Base-by-base conservation (phyloP, 2,797 vertebrate species). In the Pseudochaenichthys georgianus region DNA sequence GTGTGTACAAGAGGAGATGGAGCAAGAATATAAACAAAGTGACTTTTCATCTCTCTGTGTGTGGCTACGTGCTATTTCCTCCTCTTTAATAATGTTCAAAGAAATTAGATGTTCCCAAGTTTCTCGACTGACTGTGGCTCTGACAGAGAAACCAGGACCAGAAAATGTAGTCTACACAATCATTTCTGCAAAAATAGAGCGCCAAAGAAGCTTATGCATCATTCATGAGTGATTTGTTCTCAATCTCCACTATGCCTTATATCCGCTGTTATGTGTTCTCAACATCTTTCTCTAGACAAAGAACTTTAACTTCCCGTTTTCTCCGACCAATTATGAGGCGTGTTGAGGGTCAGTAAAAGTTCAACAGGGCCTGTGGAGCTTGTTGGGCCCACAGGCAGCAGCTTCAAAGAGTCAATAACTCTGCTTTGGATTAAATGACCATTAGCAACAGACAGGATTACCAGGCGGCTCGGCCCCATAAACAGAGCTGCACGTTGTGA, bases 361-460 rank as follows among this genome's bases (percentile, higher is more conserved):
- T 78, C 65, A 68, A 54, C 46, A 3, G 38, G 50, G 55, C 19
- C 28, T 8, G 55, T 46, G 63, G 47, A 9, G 19, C 48, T 64
- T 53, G 31, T 41, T 43, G 52, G 72, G 47, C 55, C 41, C 41
- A 19, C 60, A 65, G 7, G 17, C 58, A 57, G 65, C 55, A 57
- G 65, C 55, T 28, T 59, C 67, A 21, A 50, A 45, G 60, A 46
- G 70, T 52, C 19, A 42, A 45, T 45, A 67, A 21, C 69, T 64
- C 58, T 78, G 48, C 54, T 83, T 69, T 63, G 64, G 80, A 80
- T 80, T 75, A 75, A 75, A 80, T 73, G 73, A 76, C 69, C 63
- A 86, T 81, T 53, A 83, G 81, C 68, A 66, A 53, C 80, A 88
- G 85, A 83, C 78, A 21, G 62, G 76, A 83, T 85, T 81, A 88